Conservation (phyloP, 92 coral and sea anemone genomes). For the Epizoanthus rinbou region DNA sequence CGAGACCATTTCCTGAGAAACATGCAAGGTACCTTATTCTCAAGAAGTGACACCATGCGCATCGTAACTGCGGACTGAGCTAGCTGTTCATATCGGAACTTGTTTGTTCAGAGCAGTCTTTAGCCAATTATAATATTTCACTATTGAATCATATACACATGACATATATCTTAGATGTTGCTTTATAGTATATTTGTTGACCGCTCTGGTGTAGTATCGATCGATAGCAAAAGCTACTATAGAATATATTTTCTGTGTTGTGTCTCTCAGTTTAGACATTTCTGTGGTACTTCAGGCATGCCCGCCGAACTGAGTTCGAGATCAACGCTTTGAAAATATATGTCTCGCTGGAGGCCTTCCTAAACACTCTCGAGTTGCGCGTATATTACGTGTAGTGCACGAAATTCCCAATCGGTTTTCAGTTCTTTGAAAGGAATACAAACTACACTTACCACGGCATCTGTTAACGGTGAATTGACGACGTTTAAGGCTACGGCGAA, state of each 20-base stretch:
- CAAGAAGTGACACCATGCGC: background rate
- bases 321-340: background rate
- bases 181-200: too few relatives aligned
- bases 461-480: constrained; percentile 49
- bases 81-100: too few relatives aligned
- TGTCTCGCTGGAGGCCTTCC: background rate
- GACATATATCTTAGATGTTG: too few relatives aligned
- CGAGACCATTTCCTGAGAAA: background rate
- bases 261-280: background rate
- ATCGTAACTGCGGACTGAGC: background rate
- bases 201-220: too few relatives aligned
- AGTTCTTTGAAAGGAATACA: background rate
- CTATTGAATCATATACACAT: too few relatives aligned
- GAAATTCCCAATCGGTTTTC: background rate
- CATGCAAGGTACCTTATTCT: background rate
- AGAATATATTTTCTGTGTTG: background rate
- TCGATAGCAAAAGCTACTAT: background rate
- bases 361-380: constrained; percentile 11
- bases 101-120: too few relatives aligned
- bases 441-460: constrained; percentile 56
- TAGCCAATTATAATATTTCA: too few relatives aligned
- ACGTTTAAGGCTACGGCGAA: constrained; percentile 33
- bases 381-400: background rate
- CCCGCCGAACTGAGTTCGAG: background rate
- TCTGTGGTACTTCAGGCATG: background rate